Conservation (phyloP, 2,797 vertebrate genomes). For the Enteromius treurensis region DNA sequence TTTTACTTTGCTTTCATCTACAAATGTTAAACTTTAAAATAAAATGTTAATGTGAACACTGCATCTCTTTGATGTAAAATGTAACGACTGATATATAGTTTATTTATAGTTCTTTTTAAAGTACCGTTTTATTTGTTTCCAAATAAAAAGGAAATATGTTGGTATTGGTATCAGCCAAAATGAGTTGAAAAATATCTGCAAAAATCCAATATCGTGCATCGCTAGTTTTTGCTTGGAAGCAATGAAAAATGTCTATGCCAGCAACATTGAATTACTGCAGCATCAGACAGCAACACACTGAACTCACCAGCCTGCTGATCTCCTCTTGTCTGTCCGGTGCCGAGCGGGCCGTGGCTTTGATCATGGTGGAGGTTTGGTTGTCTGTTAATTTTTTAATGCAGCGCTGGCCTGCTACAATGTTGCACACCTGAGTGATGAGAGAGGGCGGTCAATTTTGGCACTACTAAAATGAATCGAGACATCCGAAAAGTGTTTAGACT, state of each 20-base stretch:
- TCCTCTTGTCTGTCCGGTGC: constrained; percentile 96
- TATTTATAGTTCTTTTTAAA: too few species aligned
- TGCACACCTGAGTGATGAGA: constrained; percentile 85
- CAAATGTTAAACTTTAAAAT: too few species aligned
- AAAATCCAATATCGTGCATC: too few species aligned
- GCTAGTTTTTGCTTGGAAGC: too few species aligned
- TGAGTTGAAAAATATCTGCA: too few species aligned
- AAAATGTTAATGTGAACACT: too few species aligned
- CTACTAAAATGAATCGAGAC: background rate
- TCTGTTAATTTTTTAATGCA: constrained; percentile 98
- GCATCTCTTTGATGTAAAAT: too few species aligned
- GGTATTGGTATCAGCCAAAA: too few species aligned
- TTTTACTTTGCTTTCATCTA: too few species aligned
- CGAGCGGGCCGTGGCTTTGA: constrained; percentile 96
- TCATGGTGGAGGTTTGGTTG: constrained; percentile 98
- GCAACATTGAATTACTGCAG: background rate
- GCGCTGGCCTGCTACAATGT: constrained; percentile 94
- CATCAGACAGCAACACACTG: background rate
- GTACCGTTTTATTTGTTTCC: too few species aligned
- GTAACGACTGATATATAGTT: too few species aligned
- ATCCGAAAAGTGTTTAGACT: background rate
- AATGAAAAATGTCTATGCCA: background rate
- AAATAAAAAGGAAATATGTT: too few species aligned
- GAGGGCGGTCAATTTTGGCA: background rate
- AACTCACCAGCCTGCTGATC: constrained; percentile 93